Percentiles rank a stretch among this genome's conserved stretches.
Evolutionary conservation across 2,888 invertebrate genomes (phyloP).

Genomic region (Apodemia zela): DNA sequence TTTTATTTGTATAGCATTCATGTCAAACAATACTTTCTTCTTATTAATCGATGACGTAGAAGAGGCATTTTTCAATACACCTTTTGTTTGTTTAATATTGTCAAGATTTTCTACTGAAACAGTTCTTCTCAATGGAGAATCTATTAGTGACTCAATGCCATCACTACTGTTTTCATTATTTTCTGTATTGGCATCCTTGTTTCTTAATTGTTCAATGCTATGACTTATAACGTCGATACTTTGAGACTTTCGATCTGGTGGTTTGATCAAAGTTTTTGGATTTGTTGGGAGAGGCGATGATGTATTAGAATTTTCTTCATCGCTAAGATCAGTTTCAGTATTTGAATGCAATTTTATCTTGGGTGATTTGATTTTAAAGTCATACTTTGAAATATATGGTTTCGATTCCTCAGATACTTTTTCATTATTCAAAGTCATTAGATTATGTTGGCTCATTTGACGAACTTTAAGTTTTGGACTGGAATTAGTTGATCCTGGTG

Average conservation of each 20-base stretch:
- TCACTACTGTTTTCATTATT: constrained; percentile 45
- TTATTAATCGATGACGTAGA: constrained; percentile 78
- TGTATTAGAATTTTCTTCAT: constrained; percentile 14
- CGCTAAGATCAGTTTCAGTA: background rate
- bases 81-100: constrained; percentile 63
- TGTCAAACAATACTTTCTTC: constrained; percentile 83
- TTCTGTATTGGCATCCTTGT: constrained; percentile 21
- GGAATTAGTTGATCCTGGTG: constrained; percentile 50
- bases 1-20: constrained; percentile 79
- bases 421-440: constrained; percentile 17
- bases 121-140: constrained; percentile 43
- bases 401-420: background rate
- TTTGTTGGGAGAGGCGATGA: background rate
- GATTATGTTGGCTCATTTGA: constrained; percentile 4
- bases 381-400: background rate
- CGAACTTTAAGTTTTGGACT: constrained; percentile 40
- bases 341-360: background rate
- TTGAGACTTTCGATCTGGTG: background rate
- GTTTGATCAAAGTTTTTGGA: background rate
- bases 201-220: constrained; percentile 19
- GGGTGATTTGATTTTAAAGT: background rate
- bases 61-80: constrained; percentile 80
- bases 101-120: constrained; percentile 47
- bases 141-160: constrained; percentile 46
- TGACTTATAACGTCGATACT: constrained; percentile 29